These are phyloP conservation scores for Pitta sordida DNA, from an alignment of 2,113 vertebrate species.

Conservation along the genomic window DNA sequence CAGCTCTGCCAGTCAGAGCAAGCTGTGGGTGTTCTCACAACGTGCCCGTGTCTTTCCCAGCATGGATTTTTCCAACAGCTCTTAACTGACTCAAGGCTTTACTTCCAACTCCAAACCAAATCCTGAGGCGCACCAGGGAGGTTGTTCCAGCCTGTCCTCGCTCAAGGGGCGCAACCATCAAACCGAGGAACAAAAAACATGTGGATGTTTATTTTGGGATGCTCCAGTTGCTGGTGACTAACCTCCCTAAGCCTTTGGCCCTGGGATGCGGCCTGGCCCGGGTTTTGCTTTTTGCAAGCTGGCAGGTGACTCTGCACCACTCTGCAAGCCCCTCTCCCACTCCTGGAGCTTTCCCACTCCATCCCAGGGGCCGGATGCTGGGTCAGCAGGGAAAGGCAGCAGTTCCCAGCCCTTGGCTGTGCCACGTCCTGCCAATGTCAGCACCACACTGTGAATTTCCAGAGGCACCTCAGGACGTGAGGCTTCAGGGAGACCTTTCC, in stretches of 20 bases:
- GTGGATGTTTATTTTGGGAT: not conserved
- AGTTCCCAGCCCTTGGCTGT: not conserved
- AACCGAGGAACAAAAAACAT: not conserved
- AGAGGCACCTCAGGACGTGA: accelerated
- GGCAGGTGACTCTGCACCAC: not conserved
- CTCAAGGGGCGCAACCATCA: not conserved
- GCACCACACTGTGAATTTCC: accelerated
- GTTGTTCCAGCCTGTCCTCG: not conserved
- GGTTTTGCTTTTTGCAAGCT: constrained; percentile 9
- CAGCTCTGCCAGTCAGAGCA: accelerated
- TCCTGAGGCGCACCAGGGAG: not conserved
- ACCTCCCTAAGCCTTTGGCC: not conserved
- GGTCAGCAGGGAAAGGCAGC: not conserved
- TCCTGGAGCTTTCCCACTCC: not conserved
- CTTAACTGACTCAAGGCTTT: not conserved
- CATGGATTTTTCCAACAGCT: not conserved
- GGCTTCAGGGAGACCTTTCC: not conserved
- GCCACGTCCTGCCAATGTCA: not conserved
- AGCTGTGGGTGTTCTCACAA: not conserved
- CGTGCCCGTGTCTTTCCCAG: not conserved
- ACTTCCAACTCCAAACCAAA: not conserved
- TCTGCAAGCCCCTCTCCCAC: not conserved
- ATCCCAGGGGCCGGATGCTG: not conserved
- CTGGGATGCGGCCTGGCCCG: not conserved
- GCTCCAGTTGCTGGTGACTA: not conserved